Base-by-base conservation (phyloP, 1,140 invertebrate genomes). In the Drosophila santomea region DNA sequence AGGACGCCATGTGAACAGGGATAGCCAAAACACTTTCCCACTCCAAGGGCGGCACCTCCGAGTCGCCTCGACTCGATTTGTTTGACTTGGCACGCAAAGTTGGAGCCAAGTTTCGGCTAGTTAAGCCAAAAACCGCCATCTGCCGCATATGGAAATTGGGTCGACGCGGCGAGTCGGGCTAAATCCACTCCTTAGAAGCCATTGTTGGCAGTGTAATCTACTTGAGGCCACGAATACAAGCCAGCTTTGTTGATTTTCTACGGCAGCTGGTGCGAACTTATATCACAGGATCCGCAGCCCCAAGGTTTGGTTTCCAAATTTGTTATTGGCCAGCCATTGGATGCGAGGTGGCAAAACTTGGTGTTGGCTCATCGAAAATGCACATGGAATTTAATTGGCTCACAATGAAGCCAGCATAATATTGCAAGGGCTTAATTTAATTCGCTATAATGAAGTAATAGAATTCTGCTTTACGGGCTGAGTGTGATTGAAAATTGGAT, bases 11-110 rank as follows among this genome's bases (percentile, higher is more conserved):
- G 63, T 45, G 69, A 52, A 48, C 60, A 39, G 38, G 55, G 61
- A 48, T 39, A 41, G 28, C 32, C 32, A 32, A 52, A 52, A 66
- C 60, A 68, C 64, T 68, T 66, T 35, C 28, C 28, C 14, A 60
- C 14, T 10, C 25, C n/a, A 35, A 50, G 38, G 25, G 5, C 43
- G 35, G 36, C 60, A 50, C 59, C 47, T 51, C 38, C 45, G 23
- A 25, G 8, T 10, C 7, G 32, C 32, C 7, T 32, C 28, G 32
- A 61, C 47, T 36, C 47, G 47, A 56, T 71, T 89, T 88, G 84
- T 89, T 88, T 88, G 72, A 89, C 84, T 88, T 88, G 83, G 83
- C 83, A 81, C 83, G 84, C 83, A 88, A 88, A 88, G 67, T 88
- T 83, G 47, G 58, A 86, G 60, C 59, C 59, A 83, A 88, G 80